Evolutionary conservation across 2,888 invertebrate species (phyloP).

Genomic region (Cyaniris semiargus): DNA sequence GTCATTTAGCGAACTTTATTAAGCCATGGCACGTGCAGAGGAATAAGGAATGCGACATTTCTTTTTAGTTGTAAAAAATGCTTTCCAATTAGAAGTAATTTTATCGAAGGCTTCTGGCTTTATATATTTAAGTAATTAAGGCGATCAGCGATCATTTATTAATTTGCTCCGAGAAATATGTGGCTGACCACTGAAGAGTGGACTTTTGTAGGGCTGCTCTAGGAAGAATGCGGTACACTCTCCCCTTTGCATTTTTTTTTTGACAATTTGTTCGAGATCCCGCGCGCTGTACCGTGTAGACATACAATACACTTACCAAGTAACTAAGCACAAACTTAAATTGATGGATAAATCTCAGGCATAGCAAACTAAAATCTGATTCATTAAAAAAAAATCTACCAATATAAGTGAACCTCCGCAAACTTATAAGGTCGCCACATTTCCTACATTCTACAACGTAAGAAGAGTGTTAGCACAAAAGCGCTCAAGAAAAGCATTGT

Average conservation of each 20-base stretch:
- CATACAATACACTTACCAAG: no score
- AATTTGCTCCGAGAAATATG: not conserved
- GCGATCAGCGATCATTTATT: not conserved
- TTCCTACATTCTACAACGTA: not conserved
- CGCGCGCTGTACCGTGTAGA: no score
- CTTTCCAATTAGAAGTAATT: not conserved
- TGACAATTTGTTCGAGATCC: no score
- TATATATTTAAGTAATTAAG: not conserved
- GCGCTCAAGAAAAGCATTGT: slow-evolving; percentile 19
- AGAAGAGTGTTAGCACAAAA: not conserved
- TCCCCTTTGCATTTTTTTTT: no score
- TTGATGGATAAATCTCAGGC: no score
- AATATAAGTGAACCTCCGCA: not conserved
- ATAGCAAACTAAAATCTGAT: no score
- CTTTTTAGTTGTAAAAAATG: not conserved
- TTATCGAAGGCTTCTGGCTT: not conserved
- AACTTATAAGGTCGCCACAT: not conserved
- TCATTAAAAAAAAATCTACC: no score
- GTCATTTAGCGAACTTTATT: slow-evolving; percentile 3
- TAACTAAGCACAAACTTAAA: no score
- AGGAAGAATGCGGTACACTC: no score
- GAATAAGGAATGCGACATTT: not conserved
- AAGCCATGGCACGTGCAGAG: slow-evolving; percentile 4
- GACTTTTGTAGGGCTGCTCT: no score
- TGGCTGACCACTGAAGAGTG: no score